Base-by-base conservation (phyloP, 2,888 invertebrate genomes). In the Strigamia crassipes region DNA sequence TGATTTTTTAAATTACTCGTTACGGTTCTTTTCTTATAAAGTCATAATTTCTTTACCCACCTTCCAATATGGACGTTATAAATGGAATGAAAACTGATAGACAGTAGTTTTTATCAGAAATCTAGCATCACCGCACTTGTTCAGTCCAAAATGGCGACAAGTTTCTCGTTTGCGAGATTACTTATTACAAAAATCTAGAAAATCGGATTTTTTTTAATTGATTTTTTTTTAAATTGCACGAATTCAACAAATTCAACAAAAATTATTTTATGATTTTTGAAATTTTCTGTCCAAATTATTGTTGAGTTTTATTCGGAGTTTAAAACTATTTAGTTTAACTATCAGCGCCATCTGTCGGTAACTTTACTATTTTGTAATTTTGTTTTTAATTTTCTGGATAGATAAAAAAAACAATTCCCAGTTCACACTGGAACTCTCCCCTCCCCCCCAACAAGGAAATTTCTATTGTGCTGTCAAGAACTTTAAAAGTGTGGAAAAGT, bases 51-150 rank as follows among this genome's bases (percentile, higher is more conserved):
- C n/a, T 73, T n/a, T 73, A 73, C 73, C 73, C 73, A 73, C 73
- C 73, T 73, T 73, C 27, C 73, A 73, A 73, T 73, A 73, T 73
- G 73, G 73, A 73, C 73, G 73, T 73, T 73, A 73, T 73, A 73
- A 73, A 73, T 73, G 73, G 73, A 73, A 73, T 73, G 73, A 73
- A 73, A 73, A 73, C 23, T 31, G 73, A 73, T 73, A 73, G 73
- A 73, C 73, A 27, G 73, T 73, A 73, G 73, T 73, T 73, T 73
- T 73, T 73, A 73, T 73, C 73, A 73, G 73, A 73, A 73, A 73
- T 73, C 73, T 73, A 31, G 73, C 73, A 73, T 73, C 73, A 27
- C 73, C 73, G 73, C 73, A 73, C 73, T 73, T 73, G 73, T 31
- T 73, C 73, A 73, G 23, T 73, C 73, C 73, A 73, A 73, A 27